Percentiles rank a stretch among this genome's conserved stretches.
phyloP scores from a whole-genome alignment of 2,888 invertebrate species.

The Heliconius charithonia region DNA sequence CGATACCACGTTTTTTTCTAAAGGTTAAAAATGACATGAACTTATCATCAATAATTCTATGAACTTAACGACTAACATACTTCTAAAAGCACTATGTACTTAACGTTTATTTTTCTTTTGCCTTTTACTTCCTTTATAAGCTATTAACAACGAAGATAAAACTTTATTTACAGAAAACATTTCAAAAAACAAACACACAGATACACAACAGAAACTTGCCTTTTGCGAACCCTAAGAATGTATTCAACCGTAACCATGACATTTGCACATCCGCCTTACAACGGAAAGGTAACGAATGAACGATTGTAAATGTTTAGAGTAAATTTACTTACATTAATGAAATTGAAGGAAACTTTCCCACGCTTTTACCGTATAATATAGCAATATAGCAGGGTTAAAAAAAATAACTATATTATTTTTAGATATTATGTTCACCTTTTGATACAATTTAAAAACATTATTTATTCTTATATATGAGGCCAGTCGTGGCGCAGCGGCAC shows the following conservation, averaged over 20 bases:
- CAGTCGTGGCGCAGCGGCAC: too few relatives aligned
- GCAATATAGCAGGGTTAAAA: background rate
- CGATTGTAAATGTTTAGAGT: background rate
- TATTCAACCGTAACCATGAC: constrained; percentile 40
- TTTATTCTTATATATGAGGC: too few relatives aligned
- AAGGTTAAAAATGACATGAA: background rate
- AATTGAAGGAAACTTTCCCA: constrained; percentile 1
- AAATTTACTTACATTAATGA: background rate
- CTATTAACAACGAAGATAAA: background rate
- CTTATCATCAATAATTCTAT: background rate
- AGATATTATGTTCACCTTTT: background rate
- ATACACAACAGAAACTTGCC: background rate
- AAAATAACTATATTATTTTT: background rate
- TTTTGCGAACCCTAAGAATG: constrained; percentile 22
- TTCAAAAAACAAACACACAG: background rate
- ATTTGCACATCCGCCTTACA: constrained; percentile 37
- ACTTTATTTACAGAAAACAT: constrained; percentile 4
- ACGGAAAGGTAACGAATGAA: constrained; percentile 24
- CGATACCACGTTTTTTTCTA: background rate
- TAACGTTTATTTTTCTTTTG: background rate
- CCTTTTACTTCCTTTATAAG: background rate
- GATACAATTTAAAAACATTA: background rate
- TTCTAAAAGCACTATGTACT: background rate
- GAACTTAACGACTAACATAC: background rate
- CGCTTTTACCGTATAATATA: background rate